Base-by-base conservation (phyloP, 2,888 invertebrate genomes). In the Helleia helle region DNA sequence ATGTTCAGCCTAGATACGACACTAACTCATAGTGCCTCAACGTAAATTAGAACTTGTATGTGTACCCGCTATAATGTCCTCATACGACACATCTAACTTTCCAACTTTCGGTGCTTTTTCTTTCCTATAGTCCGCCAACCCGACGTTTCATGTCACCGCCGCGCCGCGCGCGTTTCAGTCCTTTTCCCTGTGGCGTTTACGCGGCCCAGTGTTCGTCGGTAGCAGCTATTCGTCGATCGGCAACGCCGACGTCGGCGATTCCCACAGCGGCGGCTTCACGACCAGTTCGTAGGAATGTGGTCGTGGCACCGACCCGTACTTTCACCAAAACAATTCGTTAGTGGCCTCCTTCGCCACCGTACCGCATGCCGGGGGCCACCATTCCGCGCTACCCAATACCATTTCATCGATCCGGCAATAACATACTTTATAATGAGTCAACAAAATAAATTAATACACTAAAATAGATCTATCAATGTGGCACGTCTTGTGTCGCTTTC, bases 261-360 rank as follows among this genome's bases (percentile, higher is more conserved):
- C 87, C 86, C 87, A 87, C 86, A 86, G 83, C 76, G 71, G 67
- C 72, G 70, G 71, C 74, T 70, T 73, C 69, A 70, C 81, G 81
- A 83, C 83, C 83, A 80, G 83, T 80, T 79, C 80, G 58, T 76
- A 62, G 84, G 84, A 84, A 83, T 83, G 80, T 83, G 85, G 81
- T 81, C 80, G 75, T 73, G 75, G 76, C 79, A 74, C 70, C 74
- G 80, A 77, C 71, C 74, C 80, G 81, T 75, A 84, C 85, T 84
- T 85, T 85, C 85, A 85, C 85, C 84, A 84, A 83, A 84, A 83
- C 83, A 81, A 80, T 84, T 84, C 83, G 83, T 81, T 81, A 75
- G 80, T 77, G 77, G 76, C 75, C 80, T 79, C 83, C 77, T 80
- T 81, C 76, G 77, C 76, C 77, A 77, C 71, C 71, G 75, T 71